Evolutionary conservation across 1,140 invertebrate genomes (phyloP).

Genomic region (Zaprionus taronus): DNA sequence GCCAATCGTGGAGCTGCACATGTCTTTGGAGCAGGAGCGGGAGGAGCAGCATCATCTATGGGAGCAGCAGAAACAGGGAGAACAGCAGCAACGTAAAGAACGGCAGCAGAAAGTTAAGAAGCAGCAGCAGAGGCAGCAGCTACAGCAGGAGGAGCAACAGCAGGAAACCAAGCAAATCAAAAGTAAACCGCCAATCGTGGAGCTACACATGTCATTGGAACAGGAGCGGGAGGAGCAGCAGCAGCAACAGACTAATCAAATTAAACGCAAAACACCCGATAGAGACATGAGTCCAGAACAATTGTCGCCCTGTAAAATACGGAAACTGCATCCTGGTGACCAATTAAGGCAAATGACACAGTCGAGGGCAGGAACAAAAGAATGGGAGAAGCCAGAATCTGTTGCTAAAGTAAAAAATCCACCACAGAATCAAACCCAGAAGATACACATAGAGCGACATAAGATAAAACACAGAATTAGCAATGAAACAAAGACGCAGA

Average conservation of each 20-base stretch:
- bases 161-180: not conserved
- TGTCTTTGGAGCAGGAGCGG: too few relatives aligned
- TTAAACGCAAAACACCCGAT: not conserved
- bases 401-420: not conserved
- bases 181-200: not conserved
- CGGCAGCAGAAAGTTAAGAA: too few relatives aligned
- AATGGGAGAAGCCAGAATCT: not conserved
- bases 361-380: not conserved
- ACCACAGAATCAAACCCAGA: not conserved
- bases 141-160: not conserved
- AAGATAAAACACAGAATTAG: not conserved
- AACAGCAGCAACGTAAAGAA: too few relatives aligned
- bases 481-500: not conserved
- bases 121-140: too few relatives aligned
- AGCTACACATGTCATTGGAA: slow-evolving; percentile 56
- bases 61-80: too few relatives aligned
- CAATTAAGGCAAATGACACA: not conserved
- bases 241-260: not conserved
- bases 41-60: too few relatives aligned
- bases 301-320: slow-evolving; percentile 15
- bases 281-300: slow-evolving; percentile 28
- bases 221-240: slow-evolving; percentile 19
- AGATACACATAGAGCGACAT: not conserved
- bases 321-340: slow-evolving; percentile 22
- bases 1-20: too few relatives aligned